Conservation (phyloP, 2,113 vertebrate species). For the Rana temporaria region DNA sequence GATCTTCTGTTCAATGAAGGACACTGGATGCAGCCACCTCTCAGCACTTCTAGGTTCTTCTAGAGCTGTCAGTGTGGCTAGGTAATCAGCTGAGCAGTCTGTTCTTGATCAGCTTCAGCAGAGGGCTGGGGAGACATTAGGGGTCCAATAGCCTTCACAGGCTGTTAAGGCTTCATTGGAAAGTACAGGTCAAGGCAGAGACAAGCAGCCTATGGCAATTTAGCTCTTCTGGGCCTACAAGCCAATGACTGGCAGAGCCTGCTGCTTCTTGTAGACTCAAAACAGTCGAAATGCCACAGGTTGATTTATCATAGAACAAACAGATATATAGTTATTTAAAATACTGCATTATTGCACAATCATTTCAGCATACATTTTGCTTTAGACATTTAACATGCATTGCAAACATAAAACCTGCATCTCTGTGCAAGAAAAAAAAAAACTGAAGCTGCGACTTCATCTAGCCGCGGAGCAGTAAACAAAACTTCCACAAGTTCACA, state of each 20-base stretch:
- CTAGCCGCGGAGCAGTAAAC: background rate
- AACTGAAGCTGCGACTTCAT: background rate
- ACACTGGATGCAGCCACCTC: no score
- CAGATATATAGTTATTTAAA: background rate
- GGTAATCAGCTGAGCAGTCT: no score
- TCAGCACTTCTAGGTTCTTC: no score
- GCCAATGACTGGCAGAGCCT: background rate
- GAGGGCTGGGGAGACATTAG: no score
- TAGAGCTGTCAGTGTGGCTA: no score
- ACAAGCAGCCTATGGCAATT: background rate
- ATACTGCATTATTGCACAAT: conserved; percentile 26
- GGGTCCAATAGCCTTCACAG: background rate
- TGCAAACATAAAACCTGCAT: background rate
- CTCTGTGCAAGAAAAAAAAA: no score
- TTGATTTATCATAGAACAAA: no score
- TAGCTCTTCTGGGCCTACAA: background rate
- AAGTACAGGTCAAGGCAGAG: background rate
- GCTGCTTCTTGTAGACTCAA: no score
- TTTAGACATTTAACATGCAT: conserved; percentile 16
- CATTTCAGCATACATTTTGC: conserved; percentile 12
- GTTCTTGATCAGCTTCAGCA: no score
- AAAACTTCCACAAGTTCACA: conserved; percentile 13
- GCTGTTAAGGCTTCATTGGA: conserved; percentile 27
- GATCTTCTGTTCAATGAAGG: no score
- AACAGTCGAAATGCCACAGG: no score